Evolutionary conservation across 2,797 vertebrate genomes (phyloP).

Genomic region (Enteromius treurensis): DNA sequence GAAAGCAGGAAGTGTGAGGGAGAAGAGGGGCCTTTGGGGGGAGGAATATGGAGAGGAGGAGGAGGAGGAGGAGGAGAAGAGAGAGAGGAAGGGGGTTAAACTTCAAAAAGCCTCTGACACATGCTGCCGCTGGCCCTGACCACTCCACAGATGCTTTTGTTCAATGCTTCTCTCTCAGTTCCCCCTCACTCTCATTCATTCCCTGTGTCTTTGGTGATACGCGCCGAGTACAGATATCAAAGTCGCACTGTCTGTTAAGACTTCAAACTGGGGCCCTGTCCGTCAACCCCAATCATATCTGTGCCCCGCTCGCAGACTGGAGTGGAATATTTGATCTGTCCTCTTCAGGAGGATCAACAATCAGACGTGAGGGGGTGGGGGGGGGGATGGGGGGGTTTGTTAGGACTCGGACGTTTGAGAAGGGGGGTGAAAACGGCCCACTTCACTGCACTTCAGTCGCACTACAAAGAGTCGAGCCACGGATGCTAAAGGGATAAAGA

Average conservation of each 20-base stretch:
- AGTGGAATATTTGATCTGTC: constrained; percentile 85
- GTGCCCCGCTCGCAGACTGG: constrained; percentile 69
- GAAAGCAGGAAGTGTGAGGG: constrained; percentile 53
- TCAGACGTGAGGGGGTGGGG: constrained; percentile 60
- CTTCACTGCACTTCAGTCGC: constrained; percentile 56
- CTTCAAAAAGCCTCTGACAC: constrained; percentile 78
- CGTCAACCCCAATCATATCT: constrained; percentile 81
- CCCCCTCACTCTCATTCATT: constrained; percentile 62
- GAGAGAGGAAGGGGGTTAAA: constrained; percentile 65
- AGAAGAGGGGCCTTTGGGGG: constrained; percentile 49
- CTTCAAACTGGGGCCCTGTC: constrained; percentile 79
- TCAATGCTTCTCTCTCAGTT: constrained; percentile 64
- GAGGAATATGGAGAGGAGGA: constrained; percentile 54
- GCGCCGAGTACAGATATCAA: constrained; percentile 77
- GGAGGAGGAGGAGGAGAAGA: constrained; percentile 50
- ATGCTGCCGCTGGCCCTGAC: constrained; percentile 76
- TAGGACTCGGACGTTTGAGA: constrained; percentile 45
- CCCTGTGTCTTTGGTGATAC: constrained; percentile 79
- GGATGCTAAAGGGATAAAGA: constrained; percentile 48
- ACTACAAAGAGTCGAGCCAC: constrained; percentile 51
- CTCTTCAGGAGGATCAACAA: constrained; percentile 82
- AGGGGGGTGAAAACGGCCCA: constrained; percentile 51
- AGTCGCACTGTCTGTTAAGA: constrained; percentile 81
- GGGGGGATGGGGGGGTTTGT: constrained; percentile 35
- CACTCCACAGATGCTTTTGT: constrained; percentile 81